Evolutionary conservation across 35 echinoderm and acorn worm species (phyloP), one percentile per base, ranked within the genome.

Genomic region (Nesometra sesokonis): DNA sequence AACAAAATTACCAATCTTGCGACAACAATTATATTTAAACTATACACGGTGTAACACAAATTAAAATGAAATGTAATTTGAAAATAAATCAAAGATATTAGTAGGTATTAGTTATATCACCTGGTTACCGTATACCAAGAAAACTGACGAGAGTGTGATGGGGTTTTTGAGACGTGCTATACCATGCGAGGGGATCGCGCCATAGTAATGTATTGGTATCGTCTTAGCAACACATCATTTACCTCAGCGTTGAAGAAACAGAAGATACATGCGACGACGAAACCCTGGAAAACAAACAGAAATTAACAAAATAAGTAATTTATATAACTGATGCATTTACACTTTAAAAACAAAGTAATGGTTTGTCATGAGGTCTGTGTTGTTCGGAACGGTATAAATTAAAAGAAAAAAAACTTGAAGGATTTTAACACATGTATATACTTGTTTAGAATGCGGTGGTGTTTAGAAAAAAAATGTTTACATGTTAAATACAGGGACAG

Each of bases 241-340:
- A 99, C 96, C 96, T 99, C 96, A 79, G 93, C 96, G 90, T 99
- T 99, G 88, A 99, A 99, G 81, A 99, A 99, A 85, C 96, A 99
- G 88, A 94, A 99, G 30, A 99, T 99, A 82, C 96, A 99, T 46
- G 96, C 96, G 29, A 99, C 96, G 86, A 92, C 92, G 85, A 99
- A 90, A 85, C 96, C 93, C 96, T 99, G 88, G 9, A 77, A 82
- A 89, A 29, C 9, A 82, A 83, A 88, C 80, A 90, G 15, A 90
- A 39, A 88, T 34, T 47, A 35, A 78, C 31, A 76, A 11, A 34
- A 82, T 40, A 19, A 38, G n/a, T 0, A 81, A 43, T 43, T 43
- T 43, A 43, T 43, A 43, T 43, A 4, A 43, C 38, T 43, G 38
- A 43, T 43, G n/a, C n/a, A n/a, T n/a, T n/a, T n/a, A n/a, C n/a